Percentiles rank a stretch among this genome's conserved stretches.
Conservation (phyloP, 2,888 invertebrate species). For the Acanthosepion esculentum region DNA sequence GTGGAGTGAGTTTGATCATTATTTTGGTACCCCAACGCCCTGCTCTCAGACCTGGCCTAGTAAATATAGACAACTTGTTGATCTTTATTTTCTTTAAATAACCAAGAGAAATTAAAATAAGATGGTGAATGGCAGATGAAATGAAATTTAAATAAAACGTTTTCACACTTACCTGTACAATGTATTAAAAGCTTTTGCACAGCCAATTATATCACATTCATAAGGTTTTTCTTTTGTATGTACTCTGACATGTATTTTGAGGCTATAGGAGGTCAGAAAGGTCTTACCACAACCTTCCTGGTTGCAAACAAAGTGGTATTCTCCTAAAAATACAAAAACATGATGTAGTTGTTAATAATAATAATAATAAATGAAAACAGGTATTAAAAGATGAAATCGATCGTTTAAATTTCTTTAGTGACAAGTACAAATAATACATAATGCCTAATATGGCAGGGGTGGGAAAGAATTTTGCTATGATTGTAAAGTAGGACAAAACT, state of each 20-base stretch:
- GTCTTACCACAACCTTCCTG: conserved; percentile 92
- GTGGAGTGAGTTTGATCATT: too few species aligned
- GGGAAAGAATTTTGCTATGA: too few species aligned
- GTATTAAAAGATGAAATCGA: not conserved
- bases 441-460: not conserved
- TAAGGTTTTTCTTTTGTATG: conserved; percentile 95
- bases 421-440: not conserved
- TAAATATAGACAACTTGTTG: too few species aligned
- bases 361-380: not conserved
- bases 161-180: conserved; percentile 83
- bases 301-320: conserved; percentile 93
- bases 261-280: conserved; percentile 94
- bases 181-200: conserved; percentile 95
- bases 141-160: too few species aligned
- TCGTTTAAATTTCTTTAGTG: not conserved
- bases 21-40: too few species aligned
- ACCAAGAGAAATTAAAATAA: too few species aligned
- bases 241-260: conserved; percentile 94
- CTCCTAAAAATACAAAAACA: conserved; percentile 80
- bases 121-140: too few species aligned
- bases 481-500: too few species aligned
- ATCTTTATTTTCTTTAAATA: too few species aligned
- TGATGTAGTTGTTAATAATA: not conserved
- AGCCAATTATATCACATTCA: conserved; percentile 86
- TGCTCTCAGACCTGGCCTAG: too few species aligned